These are phyloP conservation scores for Cebus imitator DNA, from an alignment of 2,113 vertebrate species.

Conservation along the genomic window DNA sequence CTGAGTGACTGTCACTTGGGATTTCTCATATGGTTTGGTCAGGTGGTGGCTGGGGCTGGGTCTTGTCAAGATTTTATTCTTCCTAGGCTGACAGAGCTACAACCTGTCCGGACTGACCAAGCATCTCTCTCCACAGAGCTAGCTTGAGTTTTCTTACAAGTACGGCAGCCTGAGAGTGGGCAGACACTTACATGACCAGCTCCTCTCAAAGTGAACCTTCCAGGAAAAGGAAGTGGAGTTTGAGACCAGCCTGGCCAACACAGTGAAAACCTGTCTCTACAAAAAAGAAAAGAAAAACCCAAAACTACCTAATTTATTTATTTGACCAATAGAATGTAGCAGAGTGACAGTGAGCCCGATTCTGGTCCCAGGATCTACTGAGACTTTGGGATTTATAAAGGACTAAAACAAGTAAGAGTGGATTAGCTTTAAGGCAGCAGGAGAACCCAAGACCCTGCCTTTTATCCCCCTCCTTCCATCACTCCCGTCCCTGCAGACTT, in stretches of 20 bases:
- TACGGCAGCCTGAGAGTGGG: background rate
- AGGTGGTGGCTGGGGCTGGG: background rate
- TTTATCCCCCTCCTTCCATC: background rate
- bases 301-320: background rate
- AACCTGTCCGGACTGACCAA: background rate
- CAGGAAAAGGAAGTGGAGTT: background rate
- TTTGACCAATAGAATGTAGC: background rate
- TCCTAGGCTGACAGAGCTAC: background rate
- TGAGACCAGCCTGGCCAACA: background rate
- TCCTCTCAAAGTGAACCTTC: background rate
- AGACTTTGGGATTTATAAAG: no score
- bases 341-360: background rate
- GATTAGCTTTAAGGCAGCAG: background rate
- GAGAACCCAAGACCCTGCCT: no score
- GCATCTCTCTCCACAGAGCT: background rate
- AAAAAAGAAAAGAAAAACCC: background rate
- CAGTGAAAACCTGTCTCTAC: background rate
- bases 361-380: background rate
- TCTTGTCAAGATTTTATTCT: background rate
- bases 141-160: background rate
- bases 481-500: background rate
- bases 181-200: background rate
- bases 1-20: background rate
- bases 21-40: background rate
- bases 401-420: background rate